A percentile compares a stretch with the other conserved stretches of the same genome.
Conservation (phyloP, 2,888 invertebrate species). For the Eumacrocentrus americanus region DNA sequence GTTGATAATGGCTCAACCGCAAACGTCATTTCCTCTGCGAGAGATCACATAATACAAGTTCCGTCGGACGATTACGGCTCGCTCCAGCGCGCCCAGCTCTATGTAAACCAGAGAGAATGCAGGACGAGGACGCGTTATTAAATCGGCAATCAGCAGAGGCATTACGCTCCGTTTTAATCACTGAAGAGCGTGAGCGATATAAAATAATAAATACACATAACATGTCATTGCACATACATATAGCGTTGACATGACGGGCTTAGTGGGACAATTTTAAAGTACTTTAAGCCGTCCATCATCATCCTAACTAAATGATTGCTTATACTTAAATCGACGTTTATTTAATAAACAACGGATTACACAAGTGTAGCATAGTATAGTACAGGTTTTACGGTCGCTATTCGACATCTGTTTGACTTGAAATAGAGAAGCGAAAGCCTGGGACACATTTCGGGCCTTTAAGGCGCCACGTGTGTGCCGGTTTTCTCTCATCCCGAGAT, state of each 20-base stretch:
- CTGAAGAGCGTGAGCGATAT: not conserved
- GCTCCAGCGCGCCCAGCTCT: constrained; percentile 28
- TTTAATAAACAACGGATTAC: constrained; percentile 1
- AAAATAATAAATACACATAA: not conserved
- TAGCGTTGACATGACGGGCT: not conserved
- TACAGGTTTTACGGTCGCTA: no score
- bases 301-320: not conserved
- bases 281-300: constrained; percentile 14
- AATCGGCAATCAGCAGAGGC: constrained; percentile 29
- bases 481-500: not conserved
- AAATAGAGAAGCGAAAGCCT: not conserved
- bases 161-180: constrained; percentile 13
- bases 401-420: not conserved
- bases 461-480: not conserved
- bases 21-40: constrained; percentile 5
- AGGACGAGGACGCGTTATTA: constrained; percentile 43
- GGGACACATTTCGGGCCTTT: not conserved
- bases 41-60: constrained; percentile 13
- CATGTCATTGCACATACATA: not conserved
- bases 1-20: no score
- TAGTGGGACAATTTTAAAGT: not conserved
- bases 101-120: constrained; percentile 36
- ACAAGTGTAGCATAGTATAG: not conserved
- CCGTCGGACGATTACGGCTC: constrained; percentile 20
- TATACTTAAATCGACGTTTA: constrained; percentile 3